A percentile compares a stretch with the other conserved stretches of the same genome.
Conservation (phyloP, 2,888 invertebrate genomes). For the Eurytoma adleriae region DNA sequence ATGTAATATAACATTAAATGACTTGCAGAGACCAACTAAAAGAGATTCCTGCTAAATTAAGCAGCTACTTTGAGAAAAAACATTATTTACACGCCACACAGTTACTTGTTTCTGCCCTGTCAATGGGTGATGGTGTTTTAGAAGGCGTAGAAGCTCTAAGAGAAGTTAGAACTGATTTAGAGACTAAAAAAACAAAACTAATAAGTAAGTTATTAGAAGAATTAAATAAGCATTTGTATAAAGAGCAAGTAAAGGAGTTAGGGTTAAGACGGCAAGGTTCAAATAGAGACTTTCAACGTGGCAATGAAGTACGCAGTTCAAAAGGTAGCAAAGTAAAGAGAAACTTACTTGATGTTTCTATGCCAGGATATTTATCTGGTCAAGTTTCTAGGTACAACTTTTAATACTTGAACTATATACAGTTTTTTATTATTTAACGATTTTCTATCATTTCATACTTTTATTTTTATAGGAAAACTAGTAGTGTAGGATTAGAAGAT, state of each 20-base stretch:
- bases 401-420: neutral
- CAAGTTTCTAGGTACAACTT: constrained; percentile 61
- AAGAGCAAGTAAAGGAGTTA: constrained; percentile 79
- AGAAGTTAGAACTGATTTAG: constrained; percentile 87
- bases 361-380: constrained; percentile 63
- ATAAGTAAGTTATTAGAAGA: constrained; percentile 84
- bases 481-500: constrained; percentile 65
- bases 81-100: constrained; percentile 92
- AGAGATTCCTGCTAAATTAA: constrained; percentile 84
- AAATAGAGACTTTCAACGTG: constrained; percentile 80
- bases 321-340: constrained; percentile 78
- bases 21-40: constrained; percentile 83
- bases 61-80: constrained; percentile 82
- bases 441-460: neutral
- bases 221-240: constrained; percentile 84
- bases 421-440: constrained; percentile 13
- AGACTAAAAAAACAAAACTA: constrained; percentile 82
- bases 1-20: constrained; percentile 8
- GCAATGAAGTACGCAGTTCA: constrained; percentile 79
- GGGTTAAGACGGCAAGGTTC: constrained; percentile 81
- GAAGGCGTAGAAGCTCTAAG: constrained; percentile 90
- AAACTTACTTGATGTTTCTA: constrained; percentile 78
- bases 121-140: constrained; percentile 84
- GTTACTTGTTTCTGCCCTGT: constrained; percentile 84
- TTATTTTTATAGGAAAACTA: constrained; percentile 61